Evolutionary conservation across 1,140 invertebrate species (phyloP), one percentile per base, ranked within the genome.

Genomic region (Drosophila bipectinata): DNA sequence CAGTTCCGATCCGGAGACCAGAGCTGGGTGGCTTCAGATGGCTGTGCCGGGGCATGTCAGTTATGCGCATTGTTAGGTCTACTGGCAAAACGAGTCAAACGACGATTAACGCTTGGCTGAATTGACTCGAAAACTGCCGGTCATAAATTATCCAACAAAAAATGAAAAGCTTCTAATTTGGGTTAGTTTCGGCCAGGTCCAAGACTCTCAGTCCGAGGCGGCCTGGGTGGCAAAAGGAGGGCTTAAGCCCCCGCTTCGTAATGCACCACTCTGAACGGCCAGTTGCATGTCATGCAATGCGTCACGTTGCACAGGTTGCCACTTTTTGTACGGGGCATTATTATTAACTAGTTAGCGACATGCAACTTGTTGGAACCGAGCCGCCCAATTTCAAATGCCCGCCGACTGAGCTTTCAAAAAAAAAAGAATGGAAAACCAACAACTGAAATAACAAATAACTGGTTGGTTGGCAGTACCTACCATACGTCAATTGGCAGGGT

Each of bases 41-140:
- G 26, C 26, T 28, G 26, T 28, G 26, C 26, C 6, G 26, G 26
- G 26, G 26, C 26, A 28, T 28, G n/a, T 39, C 47, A 72, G 72
- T 64, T 66, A 53, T 72, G 75, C 74, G 58, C 72, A 69, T 78
- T 78, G 79, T 57, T 72, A 61, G 68, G 74, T 55, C 69, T 74
- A 58, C 47, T 58, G 64, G 56, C 53, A 53, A 75, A 87, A 74
- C 82, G 78, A 85, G 82, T 85, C 82, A 85, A 85, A 87, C 81
- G 81, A 75, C 81, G 81, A 85, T 85, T 87, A 85, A 85, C 81
- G 81, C 81, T 85, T 85, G 82, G 81, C 73, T 85, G 81, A 69
- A 87, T 84, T 84, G 82, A 79, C 72, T 84, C 72, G 51, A 78
- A 87, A 82, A 85, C 64, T 82, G 81, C 82, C 66, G 83, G 82